A percentile compares a stretch with the other conserved stretches of the same genome.
Evolutionary conservation across 2,113 vertebrate species (phyloP).

Genomic region (Arenaria interpres): DNA sequence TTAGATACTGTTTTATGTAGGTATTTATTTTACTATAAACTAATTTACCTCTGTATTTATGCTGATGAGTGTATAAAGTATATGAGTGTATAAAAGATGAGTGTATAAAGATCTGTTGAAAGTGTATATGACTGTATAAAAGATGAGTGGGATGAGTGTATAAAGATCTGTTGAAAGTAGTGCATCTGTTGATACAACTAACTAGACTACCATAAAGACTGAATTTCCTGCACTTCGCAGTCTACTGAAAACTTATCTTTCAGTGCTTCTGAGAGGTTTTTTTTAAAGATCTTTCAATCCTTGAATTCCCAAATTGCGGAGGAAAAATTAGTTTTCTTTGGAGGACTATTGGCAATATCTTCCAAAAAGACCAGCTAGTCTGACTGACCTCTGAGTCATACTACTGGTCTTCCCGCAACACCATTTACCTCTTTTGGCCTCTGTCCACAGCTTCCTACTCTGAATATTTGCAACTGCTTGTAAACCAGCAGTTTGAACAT

Average conservation of each 20-base stretch:
- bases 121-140: no score
- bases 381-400: neutral
- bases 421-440: neutral
- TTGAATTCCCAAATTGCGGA: neutral
- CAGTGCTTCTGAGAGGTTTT: neutral
- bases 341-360: neutral
- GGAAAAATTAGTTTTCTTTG: neutral
- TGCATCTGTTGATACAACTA: neutral
- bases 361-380: neutral
- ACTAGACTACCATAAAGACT: neutral
- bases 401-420: neutral
- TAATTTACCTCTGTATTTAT: neutral
- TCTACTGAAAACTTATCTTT: neutral
- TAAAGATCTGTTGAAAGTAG: neutral
- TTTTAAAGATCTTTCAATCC: neutral
- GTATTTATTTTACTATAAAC: neutral
- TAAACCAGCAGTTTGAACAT: neutral
- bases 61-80: no score
- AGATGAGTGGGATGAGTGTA: neutral
- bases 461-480: neutral
- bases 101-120: neutral
- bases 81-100: no score
- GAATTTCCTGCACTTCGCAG: neutral
- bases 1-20: neutral
- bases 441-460: neutral